These are phyloP conservation scores for Amphipoea lucens DNA, from an alignment of 2,888 invertebrate genomes.

Conservation along the genomic window DNA sequence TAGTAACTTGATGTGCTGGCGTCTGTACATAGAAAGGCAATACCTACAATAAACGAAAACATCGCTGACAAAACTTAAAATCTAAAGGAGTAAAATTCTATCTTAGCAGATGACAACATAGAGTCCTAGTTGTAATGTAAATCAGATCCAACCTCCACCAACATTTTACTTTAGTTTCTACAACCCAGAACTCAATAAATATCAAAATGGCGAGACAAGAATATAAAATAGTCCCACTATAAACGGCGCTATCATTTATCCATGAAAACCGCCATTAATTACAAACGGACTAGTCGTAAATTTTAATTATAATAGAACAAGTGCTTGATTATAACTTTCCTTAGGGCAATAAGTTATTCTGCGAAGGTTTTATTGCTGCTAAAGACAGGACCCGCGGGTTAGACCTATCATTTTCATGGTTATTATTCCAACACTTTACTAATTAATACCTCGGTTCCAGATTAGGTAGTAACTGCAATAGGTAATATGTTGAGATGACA, in stretches of 20 bases:
- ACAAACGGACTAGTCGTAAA: slow-evolving; percentile 61
- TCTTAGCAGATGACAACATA: not conserved
- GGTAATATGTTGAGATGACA: not conserved
- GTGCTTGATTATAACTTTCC: slow-evolving; percentile 57
- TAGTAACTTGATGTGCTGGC: too few species aligned
- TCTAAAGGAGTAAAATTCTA: not conserved
- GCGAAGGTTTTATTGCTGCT: slow-evolving; percentile 40
- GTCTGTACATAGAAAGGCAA: not conserved
- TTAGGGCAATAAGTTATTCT: slow-evolving; percentile 43
- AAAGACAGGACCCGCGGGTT: slow-evolving; percentile 37
- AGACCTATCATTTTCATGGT: slow-evolving; percentile 26
- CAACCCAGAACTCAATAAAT: slow-evolving; percentile 50
- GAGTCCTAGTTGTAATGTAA: not conserved
- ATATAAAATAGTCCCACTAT: slow-evolving; percentile 62
- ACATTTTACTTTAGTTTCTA: slow-evolving; percentile 29
- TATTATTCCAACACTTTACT: slow-evolving; percentile 3
- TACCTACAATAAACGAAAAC: not conserved
- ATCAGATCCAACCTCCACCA: slow-evolving; percentile 10
- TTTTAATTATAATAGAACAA: slow-evolving; percentile 60
- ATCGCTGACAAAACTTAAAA: not conserved
- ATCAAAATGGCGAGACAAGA: slow-evolving; percentile 59
- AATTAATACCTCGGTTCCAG: slow-evolving; percentile 10
- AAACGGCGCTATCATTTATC: slow-evolving; percentile 64
- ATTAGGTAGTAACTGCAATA: not conserved
- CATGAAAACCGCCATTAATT: slow-evolving; percentile 65